These are phyloP conservation scores for Canis aureus DNA, from an alignment of 2,113 vertebrate species.

Conservation along the genomic window DNA sequence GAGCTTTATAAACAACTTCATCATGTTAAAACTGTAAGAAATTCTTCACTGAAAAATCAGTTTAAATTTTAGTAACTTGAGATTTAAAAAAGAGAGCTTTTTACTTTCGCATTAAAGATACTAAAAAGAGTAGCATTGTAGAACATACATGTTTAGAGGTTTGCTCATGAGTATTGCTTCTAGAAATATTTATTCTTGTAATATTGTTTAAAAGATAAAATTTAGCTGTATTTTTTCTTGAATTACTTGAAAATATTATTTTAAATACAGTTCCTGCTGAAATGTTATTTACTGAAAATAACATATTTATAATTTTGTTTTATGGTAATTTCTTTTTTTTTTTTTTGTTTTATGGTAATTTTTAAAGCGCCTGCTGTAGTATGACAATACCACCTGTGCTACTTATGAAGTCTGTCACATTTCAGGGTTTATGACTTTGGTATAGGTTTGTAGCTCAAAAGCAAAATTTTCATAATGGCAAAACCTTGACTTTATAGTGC, in stretches of 20 bases:
- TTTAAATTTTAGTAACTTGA: background rate
- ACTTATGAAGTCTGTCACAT: background rate
- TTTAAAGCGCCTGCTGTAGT: background rate
- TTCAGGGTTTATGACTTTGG: background rate
- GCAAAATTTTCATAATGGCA: background rate
- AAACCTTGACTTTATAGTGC: constrained; percentile 6
- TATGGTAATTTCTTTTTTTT: background rate
- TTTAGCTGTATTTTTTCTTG: background rate
- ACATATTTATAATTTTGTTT: constrained; percentile 32
- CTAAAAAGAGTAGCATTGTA: background rate
- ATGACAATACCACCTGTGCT: background rate
- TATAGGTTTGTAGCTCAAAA: constrained; percentile 18
- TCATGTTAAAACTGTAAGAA: background rate
- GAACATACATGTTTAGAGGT: background rate
- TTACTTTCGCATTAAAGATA: background rate
- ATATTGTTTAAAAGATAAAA: background rate
- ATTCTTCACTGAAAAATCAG: background rate
- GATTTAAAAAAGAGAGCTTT: background rate
- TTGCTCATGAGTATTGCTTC: background rate
- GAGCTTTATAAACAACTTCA: background rate
- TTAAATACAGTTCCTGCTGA: background rate
- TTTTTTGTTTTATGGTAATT: background rate
- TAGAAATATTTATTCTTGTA: background rate
- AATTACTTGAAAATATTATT: constrained; percentile 49
- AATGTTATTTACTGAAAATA: constrained; percentile 44